Conservation (phyloP, 2,113 vertebrate species). For the Ailuropoda melanoleuca region DNA sequence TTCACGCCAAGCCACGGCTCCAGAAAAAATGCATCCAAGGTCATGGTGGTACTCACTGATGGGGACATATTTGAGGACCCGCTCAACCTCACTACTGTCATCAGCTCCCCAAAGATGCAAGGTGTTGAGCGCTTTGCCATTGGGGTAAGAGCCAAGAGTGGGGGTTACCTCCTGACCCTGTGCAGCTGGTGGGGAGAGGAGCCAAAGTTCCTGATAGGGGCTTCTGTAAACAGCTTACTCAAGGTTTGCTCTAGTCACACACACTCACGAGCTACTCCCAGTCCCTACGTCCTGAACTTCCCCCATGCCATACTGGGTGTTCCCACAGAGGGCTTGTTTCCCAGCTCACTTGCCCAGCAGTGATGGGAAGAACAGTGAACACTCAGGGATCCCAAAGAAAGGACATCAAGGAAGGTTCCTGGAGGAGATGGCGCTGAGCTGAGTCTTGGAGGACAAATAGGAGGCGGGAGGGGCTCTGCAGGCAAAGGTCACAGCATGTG, state of each 20-base stretch:
- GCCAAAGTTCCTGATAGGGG: no score
- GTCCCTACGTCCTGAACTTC: background rate
- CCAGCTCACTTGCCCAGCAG: background rate
- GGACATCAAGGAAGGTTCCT: background rate
- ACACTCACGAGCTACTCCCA: background rate
- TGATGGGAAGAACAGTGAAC: background rate
- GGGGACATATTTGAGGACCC: slow-evolving; percentile 83
- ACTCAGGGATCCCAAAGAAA: background rate
- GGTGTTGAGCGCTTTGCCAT: slow-evolving; percentile 84
- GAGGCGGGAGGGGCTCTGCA: background rate
- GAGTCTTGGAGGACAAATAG: background rate
- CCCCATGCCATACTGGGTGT: background rate
- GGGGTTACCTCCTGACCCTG: background rate
- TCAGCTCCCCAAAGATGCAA: slow-evolving; percentile 80
- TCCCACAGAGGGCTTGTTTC: background rate
- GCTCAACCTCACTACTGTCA: slow-evolving; percentile 77
- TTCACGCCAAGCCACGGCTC: slow-evolving; percentile 84
- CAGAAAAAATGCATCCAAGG: slow-evolving; percentile 80
- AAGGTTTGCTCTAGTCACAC: background rate
- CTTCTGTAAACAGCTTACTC: background rate
- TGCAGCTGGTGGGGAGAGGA: background rate
- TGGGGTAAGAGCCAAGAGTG: slow-evolving; percentile 79
- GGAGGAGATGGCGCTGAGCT: background rate
- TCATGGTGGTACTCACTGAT: slow-evolving; percentile 89
- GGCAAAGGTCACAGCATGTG: background rate